Conservation (phyloP, 2,888 invertebrate genomes). For the Meta bourneti region DNA sequence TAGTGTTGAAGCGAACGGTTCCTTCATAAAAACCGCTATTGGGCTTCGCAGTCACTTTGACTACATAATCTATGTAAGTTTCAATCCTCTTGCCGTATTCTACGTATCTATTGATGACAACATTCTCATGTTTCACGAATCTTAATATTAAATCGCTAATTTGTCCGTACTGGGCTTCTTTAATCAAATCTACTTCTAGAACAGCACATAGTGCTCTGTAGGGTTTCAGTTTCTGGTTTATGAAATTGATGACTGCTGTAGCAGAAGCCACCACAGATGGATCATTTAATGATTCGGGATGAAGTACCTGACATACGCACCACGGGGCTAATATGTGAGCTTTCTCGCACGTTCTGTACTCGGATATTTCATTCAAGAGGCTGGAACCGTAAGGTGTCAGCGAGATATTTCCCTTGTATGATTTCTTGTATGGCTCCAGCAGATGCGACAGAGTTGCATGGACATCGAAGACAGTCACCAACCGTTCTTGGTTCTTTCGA, state of each 20-base stretch:
- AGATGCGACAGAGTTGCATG: conserved; percentile 87
- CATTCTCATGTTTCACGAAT: conserved; percentile 63
- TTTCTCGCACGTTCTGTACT: conserved; percentile 80
- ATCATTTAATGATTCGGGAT: conserved; percentile 12
- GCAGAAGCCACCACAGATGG: conserved; percentile 33
- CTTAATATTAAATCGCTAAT: conserved; percentile 72
- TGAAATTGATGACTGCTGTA: conserved; percentile 26
- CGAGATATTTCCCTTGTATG: background rate
- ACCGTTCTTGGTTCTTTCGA: conserved; percentile 79
- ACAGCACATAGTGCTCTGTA: conserved; percentile 23
- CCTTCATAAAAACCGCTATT: conserved; percentile 89
- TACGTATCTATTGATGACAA: conserved; percentile 56
- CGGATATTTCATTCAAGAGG: conserved; percentile 80
- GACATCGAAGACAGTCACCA: conserved; percentile 81
- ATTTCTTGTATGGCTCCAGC: conserved; percentile 81
- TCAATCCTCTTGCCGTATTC: conserved; percentile 47
- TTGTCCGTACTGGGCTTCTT: conserved; percentile 42
- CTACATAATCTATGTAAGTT: conserved; percentile 82
- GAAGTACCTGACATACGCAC: conserved; percentile 79
- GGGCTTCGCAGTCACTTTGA: conserved; percentile 85
- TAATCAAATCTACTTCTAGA: conserved; percentile 21
- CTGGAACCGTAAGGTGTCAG: conserved; percentile 77
- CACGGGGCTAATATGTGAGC: conserved; percentile 80
- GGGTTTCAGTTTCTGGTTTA: conserved; percentile 45
- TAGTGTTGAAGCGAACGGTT: conserved; percentile 83